Base-by-base conservation (phyloP, 2,888 invertebrate genomes). In the Agelastica alni region DNA sequence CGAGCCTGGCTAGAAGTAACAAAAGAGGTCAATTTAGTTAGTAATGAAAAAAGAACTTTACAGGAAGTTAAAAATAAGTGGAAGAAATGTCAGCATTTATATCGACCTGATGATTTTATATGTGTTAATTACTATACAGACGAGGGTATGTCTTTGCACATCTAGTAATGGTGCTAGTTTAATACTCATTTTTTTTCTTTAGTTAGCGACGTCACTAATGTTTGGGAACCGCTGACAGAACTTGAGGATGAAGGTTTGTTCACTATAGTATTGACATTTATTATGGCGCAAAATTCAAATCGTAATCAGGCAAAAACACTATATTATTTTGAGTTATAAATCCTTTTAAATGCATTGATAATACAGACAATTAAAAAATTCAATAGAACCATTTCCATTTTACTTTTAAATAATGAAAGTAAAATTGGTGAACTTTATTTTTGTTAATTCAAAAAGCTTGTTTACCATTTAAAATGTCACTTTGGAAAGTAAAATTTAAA, bases 11-110 rank as follows among this genome's bases (percentile, higher is more conserved):
- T 64, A 34, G 68, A 68, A 30, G 66, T 73, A 22, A 58, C 68
- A 46, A 62, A 62, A 42, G 63, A 62, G 51, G 71, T 73, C 13
- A 73, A 72, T 57, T 60, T 58, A 30, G 71, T 73, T 43, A 64
- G 70, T 17, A 17, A 58, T 30, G 71, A 70, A 56, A 60, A 64
- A 39, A 64, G 73, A 9, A 72, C 73, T 13, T 54, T 72, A 26
- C 63, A 67, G 39, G 71, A 73, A 58, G 68, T 73, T 10, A 72
- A 72, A 59, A 72, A 70, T 53, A 72, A 71, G 53, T 72, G 72
- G 73, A 72, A 72, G 53, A 71, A 72, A 57, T 69, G 69, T 58
- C 67, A 69, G 32, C 59, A 65, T 30, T 53, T 63, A 32, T 68
- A 67, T 43, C 61, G 53, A 7, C 43, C 59, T 3, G 64, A 61